Evolutionary conservation across 2,113 vertebrate species (phyloP).

Genomic region (Lycaon pictus): DNA sequence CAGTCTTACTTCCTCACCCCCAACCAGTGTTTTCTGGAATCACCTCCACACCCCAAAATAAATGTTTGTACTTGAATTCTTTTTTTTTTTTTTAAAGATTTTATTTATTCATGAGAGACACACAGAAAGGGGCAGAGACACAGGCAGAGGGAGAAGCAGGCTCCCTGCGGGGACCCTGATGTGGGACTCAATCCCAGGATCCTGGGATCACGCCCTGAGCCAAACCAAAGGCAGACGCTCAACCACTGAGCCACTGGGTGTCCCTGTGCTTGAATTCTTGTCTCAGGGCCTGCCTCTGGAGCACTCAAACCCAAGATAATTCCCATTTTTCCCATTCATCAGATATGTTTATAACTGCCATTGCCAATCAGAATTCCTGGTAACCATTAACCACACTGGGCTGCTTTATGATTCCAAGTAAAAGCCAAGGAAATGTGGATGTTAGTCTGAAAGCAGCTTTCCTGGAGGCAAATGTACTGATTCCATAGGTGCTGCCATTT

Average conservation of each 20-base stretch:
- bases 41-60: neutral
- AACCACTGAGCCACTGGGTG: no score
- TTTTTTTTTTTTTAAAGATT: neutral
- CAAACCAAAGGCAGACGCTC: no score
- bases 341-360: neutral
- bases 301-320: neutral
- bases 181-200: no score
- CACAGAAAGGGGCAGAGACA: no score
- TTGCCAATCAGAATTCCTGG: neutral
- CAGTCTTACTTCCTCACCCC: neutral
- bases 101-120: no score
- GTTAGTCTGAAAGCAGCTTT: neutral
- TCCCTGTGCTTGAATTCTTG: constrained; percentile 11
- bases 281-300: neutral
- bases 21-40: neutral
- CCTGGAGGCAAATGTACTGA: neutral
- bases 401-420: neutral
- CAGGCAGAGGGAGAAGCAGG: no score
- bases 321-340: neutral
- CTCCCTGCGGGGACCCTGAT: no score
- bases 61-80: constrained; percentile 34
- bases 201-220: no score
- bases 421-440: neutral
- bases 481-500: neutral
- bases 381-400: neutral